Conservation (phyloP, 1,140 invertebrate species). For the Lethocerus indicus region DNA sequence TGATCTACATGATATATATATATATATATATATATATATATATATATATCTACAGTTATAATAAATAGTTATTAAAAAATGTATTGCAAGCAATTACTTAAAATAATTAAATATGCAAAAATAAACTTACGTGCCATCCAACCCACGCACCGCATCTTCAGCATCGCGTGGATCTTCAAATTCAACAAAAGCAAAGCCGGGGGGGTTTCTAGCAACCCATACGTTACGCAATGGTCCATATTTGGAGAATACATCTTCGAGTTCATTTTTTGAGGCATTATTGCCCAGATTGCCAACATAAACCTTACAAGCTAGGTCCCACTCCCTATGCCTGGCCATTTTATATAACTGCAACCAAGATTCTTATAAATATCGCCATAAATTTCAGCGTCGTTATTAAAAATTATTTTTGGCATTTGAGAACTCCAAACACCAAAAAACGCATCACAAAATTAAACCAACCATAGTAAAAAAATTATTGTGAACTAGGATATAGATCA, state of each 20-base stretch:
- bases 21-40: too few relatives aligned
- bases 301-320: conserved; percentile 90
- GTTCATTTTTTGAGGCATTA: conserved; percentile 78
- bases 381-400: too few relatives aligned
- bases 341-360: too few relatives aligned
- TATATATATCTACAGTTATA: too few relatives aligned
- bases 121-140: conserved; percentile 91
- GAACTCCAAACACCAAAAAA: too few relatives aligned
- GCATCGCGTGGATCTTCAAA: conserved; percentile 95
- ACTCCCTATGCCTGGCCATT: conserved; percentile 76
- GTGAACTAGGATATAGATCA: too few relatives aligned
- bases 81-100: background rate
- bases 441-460: too few relatives aligned
- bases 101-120: too few relatives aligned
- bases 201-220: conserved; percentile 90
- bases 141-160: conserved; percentile 84
- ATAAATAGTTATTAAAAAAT: background rate
- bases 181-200: conserved; percentile 94
- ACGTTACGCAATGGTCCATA: conserved; percentile 91
- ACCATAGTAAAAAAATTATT: too few relatives aligned
- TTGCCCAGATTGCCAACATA: conserved; percentile 93
- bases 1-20: too few relatives aligned
- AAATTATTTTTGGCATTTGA: too few relatives aligned
- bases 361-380: too few relatives aligned
- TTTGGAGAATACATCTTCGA: conserved; percentile 81